These are phyloP conservation scores for Melanotaenia pygmaea DNA, from an alignment of 2,797 vertebrate genomes.

Conservation along the genomic window DNA sequence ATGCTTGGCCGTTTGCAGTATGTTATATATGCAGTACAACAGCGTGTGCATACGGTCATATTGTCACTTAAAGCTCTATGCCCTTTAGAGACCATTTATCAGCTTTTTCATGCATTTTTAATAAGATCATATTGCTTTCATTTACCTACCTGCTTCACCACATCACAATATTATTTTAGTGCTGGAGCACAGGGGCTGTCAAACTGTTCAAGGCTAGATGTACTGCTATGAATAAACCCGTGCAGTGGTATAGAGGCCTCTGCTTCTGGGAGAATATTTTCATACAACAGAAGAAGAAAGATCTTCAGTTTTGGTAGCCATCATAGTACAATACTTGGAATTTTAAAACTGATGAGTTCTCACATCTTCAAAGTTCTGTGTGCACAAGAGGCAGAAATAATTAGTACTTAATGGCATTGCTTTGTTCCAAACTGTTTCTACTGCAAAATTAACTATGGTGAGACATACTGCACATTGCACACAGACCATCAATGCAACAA, in stretches of 20 bases:
- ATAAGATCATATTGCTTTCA: conserved; percentile 37
- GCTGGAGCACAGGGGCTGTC: conserved; percentile 20
- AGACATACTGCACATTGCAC: conserved; percentile 19
- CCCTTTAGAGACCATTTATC: conserved; percentile 23
- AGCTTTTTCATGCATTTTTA: conserved; percentile 28
- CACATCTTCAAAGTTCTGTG: conserved; percentile 15
- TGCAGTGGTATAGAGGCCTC: conserved; percentile 38
- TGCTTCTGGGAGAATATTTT: conserved; percentile 26
- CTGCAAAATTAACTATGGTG: conserved; percentile 58
- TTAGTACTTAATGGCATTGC: conserved; percentile 35
- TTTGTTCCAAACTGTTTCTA: conserved; percentile 53
- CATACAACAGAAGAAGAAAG: not conserved
- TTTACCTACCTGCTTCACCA: conserved; percentile 56
- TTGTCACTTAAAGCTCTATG: conserved; percentile 5
- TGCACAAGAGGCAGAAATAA: conserved; percentile 18
- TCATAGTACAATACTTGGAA: not conserved
- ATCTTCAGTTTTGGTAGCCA: not conserved
- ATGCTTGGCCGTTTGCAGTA: not conserved
- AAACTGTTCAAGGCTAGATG: conserved; percentile 35
- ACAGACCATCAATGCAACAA: conserved; percentile 38
- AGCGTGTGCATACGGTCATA: conserved; percentile 28
- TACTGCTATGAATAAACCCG: conserved; percentile 43
- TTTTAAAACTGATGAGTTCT: not conserved
- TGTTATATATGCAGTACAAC: not conserved
- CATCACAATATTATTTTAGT: conserved; percentile 23